These are phyloP conservation scores for Drosophila percnosoma DNA, from an alignment of 2,888 invertebrate genomes.

Conservation along the genomic window DNA sequence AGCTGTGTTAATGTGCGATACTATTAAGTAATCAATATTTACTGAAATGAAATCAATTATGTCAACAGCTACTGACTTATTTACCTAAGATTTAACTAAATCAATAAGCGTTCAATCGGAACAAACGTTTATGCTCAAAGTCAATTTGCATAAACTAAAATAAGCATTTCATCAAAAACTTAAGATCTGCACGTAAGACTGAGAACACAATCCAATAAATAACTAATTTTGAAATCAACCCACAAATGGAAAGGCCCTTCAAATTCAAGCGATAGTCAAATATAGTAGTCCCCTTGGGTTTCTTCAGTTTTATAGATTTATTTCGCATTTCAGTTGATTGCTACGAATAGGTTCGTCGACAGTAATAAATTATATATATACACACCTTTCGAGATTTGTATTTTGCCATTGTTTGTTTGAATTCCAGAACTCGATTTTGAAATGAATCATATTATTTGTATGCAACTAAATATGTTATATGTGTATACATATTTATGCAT, in stretches of 20 bases:
- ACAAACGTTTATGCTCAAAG: conserved; percentile 75
- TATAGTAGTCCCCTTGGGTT: neutral
- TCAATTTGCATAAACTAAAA: conserved; percentile 50
- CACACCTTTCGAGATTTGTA: conserved; percentile 29
- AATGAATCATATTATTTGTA: conserved; percentile 29
- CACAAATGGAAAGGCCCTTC: neutral
- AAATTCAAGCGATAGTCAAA: neutral
- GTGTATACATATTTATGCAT: conserved; percentile 12
- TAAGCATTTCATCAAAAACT: neutral
- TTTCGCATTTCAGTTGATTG: conserved; percentile 54
- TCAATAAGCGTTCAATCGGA: neutral
- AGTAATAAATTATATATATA: conserved; percentile 41
- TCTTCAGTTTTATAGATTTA: conserved; percentile 63
- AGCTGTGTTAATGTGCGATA: conserved; percentile 7
- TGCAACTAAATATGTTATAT: conserved; percentile 27
- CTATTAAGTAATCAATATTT: conserved; percentile 7
- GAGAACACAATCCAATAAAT: neutral
- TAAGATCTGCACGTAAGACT: too few relatives aligned
- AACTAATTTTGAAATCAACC: neutral
- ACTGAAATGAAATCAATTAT: neutral
- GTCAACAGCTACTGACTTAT: neutral
- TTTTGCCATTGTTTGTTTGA: conserved; percentile 19
- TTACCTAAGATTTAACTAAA: neutral
- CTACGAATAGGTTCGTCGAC: conserved; percentile 30
- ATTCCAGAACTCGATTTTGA: conserved; percentile 33